phyloP scores from a whole-genome alignment of 1,140 invertebrate species.

The Augochlora pura region DNA sequence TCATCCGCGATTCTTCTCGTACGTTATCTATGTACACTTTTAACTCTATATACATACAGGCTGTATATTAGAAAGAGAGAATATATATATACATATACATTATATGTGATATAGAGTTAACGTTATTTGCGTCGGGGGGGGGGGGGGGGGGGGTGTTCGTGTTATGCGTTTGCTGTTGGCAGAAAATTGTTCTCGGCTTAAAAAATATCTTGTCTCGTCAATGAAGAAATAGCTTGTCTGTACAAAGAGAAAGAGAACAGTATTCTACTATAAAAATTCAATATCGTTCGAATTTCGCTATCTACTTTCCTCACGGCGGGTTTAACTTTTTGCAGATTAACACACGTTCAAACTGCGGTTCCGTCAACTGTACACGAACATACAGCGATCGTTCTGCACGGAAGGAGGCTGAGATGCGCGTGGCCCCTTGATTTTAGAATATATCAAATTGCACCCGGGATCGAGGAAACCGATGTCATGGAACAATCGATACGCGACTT shows the following conservation, averaged over 20 bases:
- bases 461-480: background rate
- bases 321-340: constrained; percentile 5
- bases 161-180: background rate
- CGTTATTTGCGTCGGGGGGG: no score
- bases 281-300: constrained; percentile 32
- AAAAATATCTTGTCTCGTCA: constrained; percentile 32
- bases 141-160: no score
- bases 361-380: background rate
- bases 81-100: no score
- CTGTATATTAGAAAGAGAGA: background rate
- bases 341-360: background rate
- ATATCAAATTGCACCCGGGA: background rate
- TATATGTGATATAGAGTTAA: no score
- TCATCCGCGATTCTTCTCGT: background rate
- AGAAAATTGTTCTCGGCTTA: constrained; percentile 32
- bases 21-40: constrained; percentile 12
- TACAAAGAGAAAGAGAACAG: constrained; percentile 20
- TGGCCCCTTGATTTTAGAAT: constrained; percentile 50
- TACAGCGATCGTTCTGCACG: constrained; percentile 18
- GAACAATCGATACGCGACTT: constrained; percentile 12
- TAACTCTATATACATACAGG: background rate
- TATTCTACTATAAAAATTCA: constrained; percentile 24
- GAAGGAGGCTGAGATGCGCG: constrained; percentile 34
- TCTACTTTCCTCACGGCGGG: constrained; percentile 18
- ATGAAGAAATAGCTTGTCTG: constrained; percentile 27